Evolutionary conservation across 2,797 vertebrate species (phyloP), one percentile per base, ranked within the genome.

Genomic region (Pelochelys cantorii): DNA sequence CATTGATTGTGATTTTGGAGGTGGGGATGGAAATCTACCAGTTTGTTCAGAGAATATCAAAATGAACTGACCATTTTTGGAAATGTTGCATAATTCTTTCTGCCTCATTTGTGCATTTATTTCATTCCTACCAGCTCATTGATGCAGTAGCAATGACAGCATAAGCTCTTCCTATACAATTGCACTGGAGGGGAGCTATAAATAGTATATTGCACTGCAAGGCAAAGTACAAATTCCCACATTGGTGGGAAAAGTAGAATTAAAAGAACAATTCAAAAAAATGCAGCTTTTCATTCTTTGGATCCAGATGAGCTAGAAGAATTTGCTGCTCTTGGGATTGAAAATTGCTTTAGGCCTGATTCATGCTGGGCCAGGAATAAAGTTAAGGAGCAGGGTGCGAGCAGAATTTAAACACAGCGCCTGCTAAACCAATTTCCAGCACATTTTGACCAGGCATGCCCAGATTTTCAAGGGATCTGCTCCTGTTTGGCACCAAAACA

Each of bases 241-340:
- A 25, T 0, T 80, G 60, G 82, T 86, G 80, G 71, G 87, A 94
- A 91, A 94, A 93, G 83, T 54, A 80, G 88, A 91, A 88, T 94
- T 65, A 93, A 96, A 95, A 89, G 20, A 80, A 68, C 7, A 42
- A 78, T 86, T 85, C 85, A 31, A 92, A 94, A 55, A 90, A 83
- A 91, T 2, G 17, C n/a, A 14, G 31, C 62, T 18, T 18, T n/a
- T 65, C 4, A 8, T 65, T 65, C 31, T 65, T 18, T 37, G 11
- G 22, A 42, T 42, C 68, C 22, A 13, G 34, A 25, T 74, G 68
- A 92, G 85, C 82, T 88, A 78, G 89, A 93, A 93, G 52, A 85
- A 48, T 59, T 85, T 87, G 79, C 82, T 81, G 78, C 92, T 54
- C 37, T 88, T 60, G 93, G 53, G 79, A 93, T 91, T 90, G 79